Evolutionary conservation across 2,797 vertebrate species (phyloP).

Genomic region (Bothrops alternatus): DNA sequence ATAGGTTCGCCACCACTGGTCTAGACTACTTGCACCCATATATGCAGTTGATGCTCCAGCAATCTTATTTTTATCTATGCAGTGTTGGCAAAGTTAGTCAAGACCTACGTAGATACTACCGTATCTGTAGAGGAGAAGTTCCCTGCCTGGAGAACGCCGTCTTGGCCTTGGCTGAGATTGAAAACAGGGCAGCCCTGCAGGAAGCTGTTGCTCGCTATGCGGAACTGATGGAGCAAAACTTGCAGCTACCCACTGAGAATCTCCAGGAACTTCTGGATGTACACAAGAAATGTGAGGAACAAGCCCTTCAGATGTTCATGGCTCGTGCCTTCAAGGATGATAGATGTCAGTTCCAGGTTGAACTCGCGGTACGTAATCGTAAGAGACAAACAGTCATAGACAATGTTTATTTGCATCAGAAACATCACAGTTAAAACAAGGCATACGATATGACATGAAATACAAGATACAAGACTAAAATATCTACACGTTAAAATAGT

Average conservation of each 20-base stretch:
- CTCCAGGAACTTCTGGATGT: conserved; percentile 43
- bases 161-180: conserved; percentile 52
- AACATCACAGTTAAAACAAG: no score
- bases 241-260: conserved; percentile 45
- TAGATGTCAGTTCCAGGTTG: conserved; percentile 1
- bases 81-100: conserved; percentile 60
- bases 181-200: conserved; percentile 55
- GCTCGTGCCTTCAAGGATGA: conserved; percentile 59
- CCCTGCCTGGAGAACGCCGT: conserved; percentile 63
- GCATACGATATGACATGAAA: no score
- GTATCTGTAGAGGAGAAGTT: conserved; percentile 53
- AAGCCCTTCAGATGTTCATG: conserved; percentile 50
- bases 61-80: background rate
- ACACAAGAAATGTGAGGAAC: conserved; percentile 44
- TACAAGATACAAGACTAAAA: no score
- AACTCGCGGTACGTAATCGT: conserved; percentile 44
- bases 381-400: background rate
- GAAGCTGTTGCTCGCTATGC: conserved; percentile 48
- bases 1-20: no score
- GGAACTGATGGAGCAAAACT: conserved; percentile 49
- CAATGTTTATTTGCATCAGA: no score
- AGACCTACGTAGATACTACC: conserved; percentile 59
- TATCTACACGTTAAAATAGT: no score
- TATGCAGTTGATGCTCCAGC: no score
- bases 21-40: no score